Conservation (phyloP, 2,797 vertebrate species). For the Rhynchonycteris naso region DNA sequence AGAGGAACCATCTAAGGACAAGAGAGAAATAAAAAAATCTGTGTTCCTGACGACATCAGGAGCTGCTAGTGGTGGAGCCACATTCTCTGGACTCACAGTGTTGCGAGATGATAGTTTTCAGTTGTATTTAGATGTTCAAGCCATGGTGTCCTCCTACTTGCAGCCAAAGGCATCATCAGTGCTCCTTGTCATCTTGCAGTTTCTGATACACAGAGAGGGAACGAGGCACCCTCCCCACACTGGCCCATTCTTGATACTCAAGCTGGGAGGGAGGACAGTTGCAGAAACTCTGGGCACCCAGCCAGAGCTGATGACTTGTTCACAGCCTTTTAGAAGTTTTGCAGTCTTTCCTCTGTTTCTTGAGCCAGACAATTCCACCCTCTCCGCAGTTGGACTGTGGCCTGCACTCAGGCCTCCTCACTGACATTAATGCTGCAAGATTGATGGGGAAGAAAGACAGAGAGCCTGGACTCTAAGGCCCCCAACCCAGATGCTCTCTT, state of each 20-base stretch:
- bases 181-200: neutral
- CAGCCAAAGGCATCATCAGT: neutral
- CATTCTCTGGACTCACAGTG: neutral
- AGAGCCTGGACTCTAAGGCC: neutral
- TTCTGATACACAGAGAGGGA: neutral
- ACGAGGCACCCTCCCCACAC: accelerated
- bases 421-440: slow-evolving; percentile 36
- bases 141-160: neutral
- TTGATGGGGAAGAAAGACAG: neutral
- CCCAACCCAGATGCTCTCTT: neutral
- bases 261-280: neutral
- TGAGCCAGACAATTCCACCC: slow-evolving; percentile 47
- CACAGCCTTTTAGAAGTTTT: slow-evolving; percentile 62
- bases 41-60: neutral
- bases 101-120: accelerated
- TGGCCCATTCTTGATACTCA: neutral
- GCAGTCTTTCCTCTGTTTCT: slow-evolving; percentile 65
- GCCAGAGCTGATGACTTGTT: slow-evolving; percentile 66
- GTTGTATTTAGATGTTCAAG: neutral
- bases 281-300: slow-evolving; percentile 47
- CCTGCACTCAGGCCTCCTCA: neutral
- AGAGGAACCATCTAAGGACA: neutral
- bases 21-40: neutral
- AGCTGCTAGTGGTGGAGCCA: neutral
- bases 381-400: slow-evolving; percentile 62